phyloP scores from a whole-genome alignment of 2,888 invertebrate genomes.

The Cephus spinipes region DNA sequence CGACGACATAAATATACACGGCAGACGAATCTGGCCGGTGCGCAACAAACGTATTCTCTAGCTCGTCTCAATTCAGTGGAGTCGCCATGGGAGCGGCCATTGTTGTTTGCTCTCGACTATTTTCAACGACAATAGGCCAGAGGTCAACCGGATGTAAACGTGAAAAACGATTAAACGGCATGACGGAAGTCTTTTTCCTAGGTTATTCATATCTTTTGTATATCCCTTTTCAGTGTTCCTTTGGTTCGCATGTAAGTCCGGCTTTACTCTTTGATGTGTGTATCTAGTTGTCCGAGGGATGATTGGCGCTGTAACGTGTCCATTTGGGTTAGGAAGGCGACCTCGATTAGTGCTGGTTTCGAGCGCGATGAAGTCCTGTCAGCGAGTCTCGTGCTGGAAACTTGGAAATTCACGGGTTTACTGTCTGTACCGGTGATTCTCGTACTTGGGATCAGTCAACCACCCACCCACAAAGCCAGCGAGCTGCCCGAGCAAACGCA shows the following conservation, averaged over 20 bases:
- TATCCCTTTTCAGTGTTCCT: not conserved
- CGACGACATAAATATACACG: not conserved
- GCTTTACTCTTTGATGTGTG: not conserved
- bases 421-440: not conserved
- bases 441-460: not conserved
- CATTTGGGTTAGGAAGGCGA: constrained; percentile 43
- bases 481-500: not conserved
- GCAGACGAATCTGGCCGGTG: not conserved
- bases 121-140: not conserved
- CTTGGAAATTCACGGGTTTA: not conserved
- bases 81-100: not conserved
- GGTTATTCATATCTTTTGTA: not conserved
- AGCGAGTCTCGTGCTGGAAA: not conserved
- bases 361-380: constrained; percentile 8
- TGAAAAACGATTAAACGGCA: not conserved
- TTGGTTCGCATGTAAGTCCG: constrained; percentile 12
- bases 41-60: not conserved
- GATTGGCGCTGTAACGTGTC: constrained; percentile 35
- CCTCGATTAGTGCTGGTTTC: constrained; percentile 32
- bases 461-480: not conserved
- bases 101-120: not conserved
- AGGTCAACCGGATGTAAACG: not conserved
- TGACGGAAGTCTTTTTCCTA: not conserved
- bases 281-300: not conserved
- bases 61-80: not conserved